Conservation (phyloP, 2,888 invertebrate genomes). For the Nemotelus nigrinus region DNA sequence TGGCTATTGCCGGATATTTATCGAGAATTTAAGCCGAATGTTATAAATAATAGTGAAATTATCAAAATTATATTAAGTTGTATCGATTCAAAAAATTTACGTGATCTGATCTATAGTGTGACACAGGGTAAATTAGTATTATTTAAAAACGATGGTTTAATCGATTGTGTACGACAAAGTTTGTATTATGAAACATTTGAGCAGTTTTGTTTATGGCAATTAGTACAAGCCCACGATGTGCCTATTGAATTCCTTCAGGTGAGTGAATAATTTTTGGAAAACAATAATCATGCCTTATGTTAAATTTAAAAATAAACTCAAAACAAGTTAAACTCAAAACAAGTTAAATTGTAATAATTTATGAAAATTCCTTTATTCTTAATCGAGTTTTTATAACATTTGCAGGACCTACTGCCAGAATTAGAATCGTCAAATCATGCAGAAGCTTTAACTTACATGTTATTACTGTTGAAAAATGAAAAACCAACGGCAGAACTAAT, state of each 20-base stretch:
- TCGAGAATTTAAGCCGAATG: constrained; percentile 86
- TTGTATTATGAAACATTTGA: constrained; percentile 97
- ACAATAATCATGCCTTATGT: not conserved
- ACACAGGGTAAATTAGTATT: constrained; percentile 87
- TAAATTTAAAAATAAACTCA: not conserved
- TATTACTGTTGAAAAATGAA: constrained; percentile 91
- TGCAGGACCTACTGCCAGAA: constrained; percentile 71
- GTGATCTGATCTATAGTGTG: constrained; percentile 89
- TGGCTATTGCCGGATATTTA: constrained; percentile 94
- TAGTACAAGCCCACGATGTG: constrained; percentile 92
- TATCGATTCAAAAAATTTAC: constrained; percentile 89
- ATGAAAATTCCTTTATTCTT: not conserved
- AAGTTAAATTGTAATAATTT: not conserved
- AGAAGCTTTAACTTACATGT: constrained; percentile 90
- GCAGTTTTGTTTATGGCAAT: constrained; percentile 97
- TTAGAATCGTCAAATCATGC: constrained; percentile 86
- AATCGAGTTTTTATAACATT: constrained; percentile 16
- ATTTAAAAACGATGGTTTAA: constrained; percentile 81
- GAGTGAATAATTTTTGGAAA: constrained; percentile 1
- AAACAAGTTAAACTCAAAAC: not conserved
- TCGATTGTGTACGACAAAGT: constrained; percentile 81
- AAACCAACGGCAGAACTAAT: constrained; percentile 88
- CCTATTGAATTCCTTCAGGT: constrained; percentile 84
- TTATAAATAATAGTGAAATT: constrained; percentile 87
- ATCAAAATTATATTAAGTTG: constrained; percentile 90